phyloP scores from a whole-genome alignment of 2,113 vertebrate genomes.

The Genyomyrus donnyi region DNA sequence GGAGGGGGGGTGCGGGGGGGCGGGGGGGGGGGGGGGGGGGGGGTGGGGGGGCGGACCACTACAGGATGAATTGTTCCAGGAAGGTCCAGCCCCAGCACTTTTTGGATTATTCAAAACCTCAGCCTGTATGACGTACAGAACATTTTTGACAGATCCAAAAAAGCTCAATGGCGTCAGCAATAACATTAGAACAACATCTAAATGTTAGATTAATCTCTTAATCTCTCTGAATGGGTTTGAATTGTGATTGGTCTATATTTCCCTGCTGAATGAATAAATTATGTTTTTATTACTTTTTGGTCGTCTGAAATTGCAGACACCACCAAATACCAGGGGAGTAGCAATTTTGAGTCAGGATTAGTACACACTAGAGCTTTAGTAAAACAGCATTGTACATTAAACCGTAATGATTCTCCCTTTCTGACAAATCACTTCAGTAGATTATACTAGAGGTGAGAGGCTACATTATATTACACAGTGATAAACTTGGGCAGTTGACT shows the following conservation, averaged over 20 bases:
- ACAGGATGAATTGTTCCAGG: neutral
- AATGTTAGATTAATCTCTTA: neutral
- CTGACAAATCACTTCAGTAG: neutral
- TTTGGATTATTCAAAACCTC: neutral
- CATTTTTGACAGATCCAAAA: neutral
- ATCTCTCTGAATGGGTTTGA: neutral
- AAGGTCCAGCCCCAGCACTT: neutral
- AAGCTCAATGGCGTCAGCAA: neutral
- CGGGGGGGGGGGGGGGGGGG: too few species aligned
- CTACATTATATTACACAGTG: neutral
- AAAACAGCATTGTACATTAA: neutral
- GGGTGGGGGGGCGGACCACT: neutral
- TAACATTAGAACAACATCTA: neutral
- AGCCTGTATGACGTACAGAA: neutral
- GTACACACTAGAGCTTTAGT: neutral
- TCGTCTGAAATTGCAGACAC: neutral
- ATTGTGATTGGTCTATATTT: neutral
- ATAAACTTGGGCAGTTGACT: neutral
- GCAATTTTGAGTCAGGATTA: neutral
- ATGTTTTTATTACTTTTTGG: neutral
- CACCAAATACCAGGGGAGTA: neutral
- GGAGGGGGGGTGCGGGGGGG: too few species aligned
- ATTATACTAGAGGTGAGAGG: neutral
- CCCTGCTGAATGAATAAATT: neutral
- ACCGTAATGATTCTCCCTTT: neutral